Percentiles rank a stretch among this genome's conserved stretches.
phyloP scores from a whole-genome alignment of 2,888 invertebrate species.

The Bellardia pandia region DNA sequence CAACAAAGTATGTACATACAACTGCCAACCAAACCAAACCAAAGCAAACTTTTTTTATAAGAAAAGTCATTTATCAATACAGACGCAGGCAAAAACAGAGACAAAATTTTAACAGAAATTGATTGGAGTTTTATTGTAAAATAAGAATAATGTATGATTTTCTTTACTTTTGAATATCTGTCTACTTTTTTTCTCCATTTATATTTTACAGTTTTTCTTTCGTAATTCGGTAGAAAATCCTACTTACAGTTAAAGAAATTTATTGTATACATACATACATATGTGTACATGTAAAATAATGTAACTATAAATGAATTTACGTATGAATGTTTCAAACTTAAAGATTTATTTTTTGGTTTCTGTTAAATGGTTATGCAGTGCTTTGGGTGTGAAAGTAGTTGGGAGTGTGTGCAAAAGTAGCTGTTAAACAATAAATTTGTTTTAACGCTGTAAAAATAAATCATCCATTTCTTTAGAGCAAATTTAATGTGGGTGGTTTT shows the following conservation, averaged over 20 bases:
- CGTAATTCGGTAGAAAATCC: constrained; percentile 25
- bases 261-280: neutral
- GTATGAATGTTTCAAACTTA: constrained; percentile 16
- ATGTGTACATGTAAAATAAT: neutral
- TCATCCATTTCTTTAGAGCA: neutral
- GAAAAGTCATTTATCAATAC: constrained; percentile 72
- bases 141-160: constrained; percentile 16
- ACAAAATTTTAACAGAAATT: constrained; percentile 63
- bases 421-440: constrained; percentile 39
- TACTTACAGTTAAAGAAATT: constrained; percentile 39
- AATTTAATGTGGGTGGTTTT: neutral
- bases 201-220: constrained; percentile 1
- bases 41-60: constrained; percentile 21
- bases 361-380: neutral
- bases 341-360: constrained; percentile 23
- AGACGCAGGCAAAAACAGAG: constrained; percentile 54
- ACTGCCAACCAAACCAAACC: constrained; percentile 7
- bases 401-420: neutral
- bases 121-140: constrained; percentile 69
- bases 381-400: neutral
- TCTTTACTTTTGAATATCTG: neutral
- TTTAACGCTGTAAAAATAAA: constrained; percentile 16
- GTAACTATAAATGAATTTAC: constrained; percentile 25
- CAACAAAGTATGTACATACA: neutral
- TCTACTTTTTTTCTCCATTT: neutral